Conservation (phyloP, 2,797 vertebrate species). For the Typhlichthys eigenmanni region DNA sequence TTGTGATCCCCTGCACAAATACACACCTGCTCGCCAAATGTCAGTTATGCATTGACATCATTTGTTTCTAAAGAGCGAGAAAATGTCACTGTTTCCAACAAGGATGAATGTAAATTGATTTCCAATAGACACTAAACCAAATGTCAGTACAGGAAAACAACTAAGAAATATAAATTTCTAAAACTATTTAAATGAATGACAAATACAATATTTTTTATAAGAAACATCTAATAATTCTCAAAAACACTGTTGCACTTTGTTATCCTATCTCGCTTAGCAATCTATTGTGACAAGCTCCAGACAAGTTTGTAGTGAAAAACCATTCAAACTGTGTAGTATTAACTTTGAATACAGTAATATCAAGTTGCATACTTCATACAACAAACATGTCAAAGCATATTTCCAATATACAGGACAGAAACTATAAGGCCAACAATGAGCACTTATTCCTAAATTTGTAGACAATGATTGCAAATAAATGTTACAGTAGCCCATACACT, state of each 20-base stretch:
- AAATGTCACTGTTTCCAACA: conserved; percentile 61
- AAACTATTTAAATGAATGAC: too few relatives aligned
- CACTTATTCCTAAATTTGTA: conserved; percentile 18
- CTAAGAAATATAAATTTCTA: too few relatives aligned
- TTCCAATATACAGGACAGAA: background rate
- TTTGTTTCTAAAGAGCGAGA: conserved; percentile 66
- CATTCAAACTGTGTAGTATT: too few relatives aligned
- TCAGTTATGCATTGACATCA: conserved; percentile 60
- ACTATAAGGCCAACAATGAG: background rate
- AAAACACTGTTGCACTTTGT: background rate
- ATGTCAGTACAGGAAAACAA: conserved; percentile 19
- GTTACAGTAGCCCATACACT: conserved; percentile 2
- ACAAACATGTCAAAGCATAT: background rate
- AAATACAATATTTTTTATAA: too few relatives aligned
- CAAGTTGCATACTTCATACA: background rate
- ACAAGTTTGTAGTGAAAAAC: background rate
- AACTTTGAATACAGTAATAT: background rate
- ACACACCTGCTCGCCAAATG: conserved; percentile 56
- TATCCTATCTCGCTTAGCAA: background rate
- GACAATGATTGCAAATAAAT: conserved; percentile 34
- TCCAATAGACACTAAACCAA: conserved; percentile 59
- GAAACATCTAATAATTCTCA: background rate
- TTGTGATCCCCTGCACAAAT: conserved; percentile 56
- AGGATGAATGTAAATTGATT: conserved; percentile 65
- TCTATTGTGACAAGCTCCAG: background rate